Base-by-base conservation (phyloP, 1,140 invertebrate genomes). In the Brachionus rubens region DNA sequence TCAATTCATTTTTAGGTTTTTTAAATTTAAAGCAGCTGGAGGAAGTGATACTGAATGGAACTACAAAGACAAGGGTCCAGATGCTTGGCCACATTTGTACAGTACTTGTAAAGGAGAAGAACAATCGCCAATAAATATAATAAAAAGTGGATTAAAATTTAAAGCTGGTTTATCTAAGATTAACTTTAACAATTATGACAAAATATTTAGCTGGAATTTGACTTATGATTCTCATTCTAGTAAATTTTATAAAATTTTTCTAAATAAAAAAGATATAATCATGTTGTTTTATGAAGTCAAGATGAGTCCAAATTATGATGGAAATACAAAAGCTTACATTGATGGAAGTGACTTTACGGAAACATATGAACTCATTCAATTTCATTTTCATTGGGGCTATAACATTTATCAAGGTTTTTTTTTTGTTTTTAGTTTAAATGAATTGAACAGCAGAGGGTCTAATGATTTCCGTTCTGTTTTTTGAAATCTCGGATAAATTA, bases 31-130 rank as follows among this genome's bases (percentile, higher is more conserved):
- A 36, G 33, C 9, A 5, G 33, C 9, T 9, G 4, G 9, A 36
- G 9, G 9, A 5, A 36, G 4, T 3, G 9, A 36, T 36, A 36
- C 33, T 40, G 19, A 72, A 19, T 72, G 67, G 67, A 28, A 72
- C 21, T 72, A 72, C 50, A 24, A 10, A 1, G 46, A 72, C 28
- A 2, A 72, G 80, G 80, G 80, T 46, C 80, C 80, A 5, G 72
- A 78, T 9, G 40, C 77, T 4, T 82, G 81, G 81, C 40, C 77
- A 14, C 14, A 54, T 5, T 36, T 72, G 7, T 80, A 77, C 54
- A 78, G 78, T 21, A 47, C 77, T n/a, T 72, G 67, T 40, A 16
- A 14, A 19, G 43, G 67, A 28, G 3, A 26, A 12, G 7, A 21
- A 10, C 67, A 72, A 52, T 72, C 67, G 16, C 67, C 67, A 14